Conservation (phyloP, 1,140 invertebrate species). For the Caerostris darwini region DNA sequence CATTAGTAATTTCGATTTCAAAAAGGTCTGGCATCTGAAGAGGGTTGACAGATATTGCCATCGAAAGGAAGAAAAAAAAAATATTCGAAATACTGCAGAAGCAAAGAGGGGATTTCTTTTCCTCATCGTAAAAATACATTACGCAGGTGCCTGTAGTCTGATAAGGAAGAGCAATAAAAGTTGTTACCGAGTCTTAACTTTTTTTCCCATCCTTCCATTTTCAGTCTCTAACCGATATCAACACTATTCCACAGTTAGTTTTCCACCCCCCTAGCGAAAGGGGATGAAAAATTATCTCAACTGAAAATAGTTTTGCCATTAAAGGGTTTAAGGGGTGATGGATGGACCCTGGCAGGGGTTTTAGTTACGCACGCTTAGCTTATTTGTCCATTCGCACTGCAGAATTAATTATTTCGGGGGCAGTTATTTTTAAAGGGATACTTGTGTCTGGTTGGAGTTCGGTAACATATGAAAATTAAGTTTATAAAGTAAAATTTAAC, state of each 20-base stretch:
- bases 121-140: constrained; percentile 13
- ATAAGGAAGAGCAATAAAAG: constrained; percentile 41
- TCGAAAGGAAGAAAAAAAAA: background rate
- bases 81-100: background rate
- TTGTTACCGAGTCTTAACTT: constrained; percentile 2
- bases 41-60: background rate
- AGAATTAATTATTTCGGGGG: too few species aligned
- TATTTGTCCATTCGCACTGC: too few species aligned
- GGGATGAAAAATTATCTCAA: constrained; percentile 10
- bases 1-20: constrained; percentile 43
- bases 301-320: background rate
- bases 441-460: too few species aligned
- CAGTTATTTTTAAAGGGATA: too few species aligned
- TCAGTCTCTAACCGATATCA: constrained; percentile 7
- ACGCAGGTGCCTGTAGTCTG: constrained; percentile 18
- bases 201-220: background rate
- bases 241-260: background rate
- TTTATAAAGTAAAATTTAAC: too few species aligned
- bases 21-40: constrained; percentile 18
- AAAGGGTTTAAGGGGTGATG: too few species aligned
- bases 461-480: too few species aligned
- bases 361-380: too few species aligned
- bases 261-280: background rate
- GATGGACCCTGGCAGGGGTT: too few species aligned
- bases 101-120: background rate